Conservation (phyloP, 2,888 invertebrate genomes). For the Timema podura region DNA sequence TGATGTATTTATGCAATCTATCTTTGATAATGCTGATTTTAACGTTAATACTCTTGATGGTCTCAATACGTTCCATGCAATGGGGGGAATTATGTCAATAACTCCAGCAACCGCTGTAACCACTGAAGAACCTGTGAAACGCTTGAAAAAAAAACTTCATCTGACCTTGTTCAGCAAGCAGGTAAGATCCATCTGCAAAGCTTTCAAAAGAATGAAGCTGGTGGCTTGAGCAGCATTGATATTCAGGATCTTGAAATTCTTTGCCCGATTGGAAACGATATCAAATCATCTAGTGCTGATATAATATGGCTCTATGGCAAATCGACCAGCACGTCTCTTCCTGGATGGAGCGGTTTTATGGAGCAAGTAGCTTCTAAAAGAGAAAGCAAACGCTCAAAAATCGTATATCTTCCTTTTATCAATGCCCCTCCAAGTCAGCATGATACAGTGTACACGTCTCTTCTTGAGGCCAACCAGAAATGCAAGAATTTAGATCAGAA, state of each 20-base stretch:
- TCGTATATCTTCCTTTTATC: slow-evolving; percentile 26
- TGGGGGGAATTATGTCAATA: background rate
- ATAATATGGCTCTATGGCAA: slow-evolving; percentile 30
- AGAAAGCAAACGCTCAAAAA: slow-evolving; percentile 20
- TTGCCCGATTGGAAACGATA: background rate
- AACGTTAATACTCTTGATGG: slow-evolving; percentile 3
- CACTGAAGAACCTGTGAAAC: background rate
- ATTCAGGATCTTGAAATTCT: slow-evolving; percentile 4
- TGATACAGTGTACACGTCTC: slow-evolving; percentile 32
- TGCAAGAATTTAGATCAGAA: slow-evolving; percentile 31
- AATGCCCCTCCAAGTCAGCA: slow-evolving; percentile 31
- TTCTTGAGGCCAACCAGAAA: slow-evolving; percentile 31
- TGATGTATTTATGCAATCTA: background rate
- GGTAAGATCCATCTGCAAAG: background rate
- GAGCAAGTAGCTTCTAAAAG: slow-evolving; percentile 28
- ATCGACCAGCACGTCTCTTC: slow-evolving; percentile 21
- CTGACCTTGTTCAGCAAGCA: background rate
- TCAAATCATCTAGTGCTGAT: background rate
- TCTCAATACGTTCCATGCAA: background rate
- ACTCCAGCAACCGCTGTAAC: background rate
- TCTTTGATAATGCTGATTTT: slow-evolving; percentile 6
- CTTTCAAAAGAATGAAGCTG: background rate
- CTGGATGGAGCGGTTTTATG: slow-evolving; percentile 35
- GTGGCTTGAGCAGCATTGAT: background rate
- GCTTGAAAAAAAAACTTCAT: background rate